These are phyloP conservation scores for Poecilia wingei DNA, from an alignment of 2,797 vertebrate genomes.

Conservation along the genomic window DNA sequence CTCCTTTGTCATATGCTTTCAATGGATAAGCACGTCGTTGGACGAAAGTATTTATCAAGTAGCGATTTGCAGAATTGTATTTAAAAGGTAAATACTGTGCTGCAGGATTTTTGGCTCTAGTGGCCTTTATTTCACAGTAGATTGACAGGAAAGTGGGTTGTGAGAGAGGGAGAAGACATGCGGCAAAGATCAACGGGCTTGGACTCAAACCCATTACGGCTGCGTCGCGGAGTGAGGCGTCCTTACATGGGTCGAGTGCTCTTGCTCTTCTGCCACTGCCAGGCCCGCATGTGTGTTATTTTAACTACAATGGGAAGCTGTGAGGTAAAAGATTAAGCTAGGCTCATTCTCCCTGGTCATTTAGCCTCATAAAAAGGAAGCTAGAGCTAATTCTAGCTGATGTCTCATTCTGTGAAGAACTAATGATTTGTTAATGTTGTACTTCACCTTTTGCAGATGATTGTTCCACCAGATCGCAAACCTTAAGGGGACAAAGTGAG, in stretches of 20 bases:
- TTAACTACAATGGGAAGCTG: not conserved
- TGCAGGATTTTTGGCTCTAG: not conserved
- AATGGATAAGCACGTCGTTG: slow-evolving; percentile 23
- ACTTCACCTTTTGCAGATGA: not conserved
- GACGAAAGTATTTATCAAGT: slow-evolving; percentile 39
- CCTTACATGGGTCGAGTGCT: no score
- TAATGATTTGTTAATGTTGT: not conserved
- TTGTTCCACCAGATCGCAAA: no score
- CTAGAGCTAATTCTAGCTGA: not conserved
- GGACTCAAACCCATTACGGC: no score
- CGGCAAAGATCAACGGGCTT: no score
- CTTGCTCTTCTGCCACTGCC: no score
- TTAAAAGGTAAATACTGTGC: slow-evolving; percentile 15
- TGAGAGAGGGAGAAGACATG: no score
- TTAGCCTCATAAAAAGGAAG: not conserved
- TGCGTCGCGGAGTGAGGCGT: no score
- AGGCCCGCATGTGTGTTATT: slow-evolving; percentile 10
- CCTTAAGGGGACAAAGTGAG: not conserved
- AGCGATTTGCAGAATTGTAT: slow-evolving; percentile 43
- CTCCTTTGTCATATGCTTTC: slow-evolving; percentile 45
- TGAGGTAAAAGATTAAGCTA: not conserved
- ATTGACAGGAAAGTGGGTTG: no score
- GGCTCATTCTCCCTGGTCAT: not conserved
- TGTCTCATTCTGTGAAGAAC: not conserved
- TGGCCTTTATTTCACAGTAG: no score